Base-by-base conservation (phyloP, 2,888 invertebrate species). In the Prosopocoilus inquinatus region DNA sequence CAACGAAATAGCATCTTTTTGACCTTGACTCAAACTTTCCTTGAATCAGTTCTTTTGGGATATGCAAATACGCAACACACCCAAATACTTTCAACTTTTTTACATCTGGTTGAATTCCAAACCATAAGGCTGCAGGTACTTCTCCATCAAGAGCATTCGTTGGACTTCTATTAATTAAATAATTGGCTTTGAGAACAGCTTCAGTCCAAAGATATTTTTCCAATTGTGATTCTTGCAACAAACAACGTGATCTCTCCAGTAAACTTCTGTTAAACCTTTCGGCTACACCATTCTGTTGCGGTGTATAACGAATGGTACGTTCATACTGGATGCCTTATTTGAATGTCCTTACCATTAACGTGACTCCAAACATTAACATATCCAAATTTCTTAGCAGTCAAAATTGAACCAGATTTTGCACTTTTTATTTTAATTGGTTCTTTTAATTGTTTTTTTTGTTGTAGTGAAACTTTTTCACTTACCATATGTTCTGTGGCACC, bases 191-290 rank as follows among this genome's bases (percentile, higher is more conserved):
- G 38, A 8, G 11, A 8, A 66, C 49, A 11, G 61, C 64, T 58
- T 62, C 63, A 9, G 63, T 61, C 64, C 64, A 66, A 15, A 65
- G 32, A 43, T 61, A 41, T 45, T 51, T 60, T 11, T 62, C 58
- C 43, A 67, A 43, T 41, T 59, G 57, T 36, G 62, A 61, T 39
- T 66, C 61, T 16, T 43, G 16, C 46, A 66, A 59, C 50, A 57
- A 61, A 12, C 56, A 58, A 39, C 63, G 28, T 9, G 60, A 60
- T 45, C 57, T 66, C 20, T 63, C 56, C n/a, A 65, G 12, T 12
- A 61, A 33, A 8, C 58, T 62, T 53, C 64, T 49, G 36, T 67
- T 67, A 62, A 64, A 60, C n/a, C 65, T 4, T 46, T 63, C 59
- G 1, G 59, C 48, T 39, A 36, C 57, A 2, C 60, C 64, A 32